Percentiles rank a stretch among this genome's conserved stretches.
Conservation (phyloP, 2,888 invertebrate species). For the Coecobrya sp. region DNA sequence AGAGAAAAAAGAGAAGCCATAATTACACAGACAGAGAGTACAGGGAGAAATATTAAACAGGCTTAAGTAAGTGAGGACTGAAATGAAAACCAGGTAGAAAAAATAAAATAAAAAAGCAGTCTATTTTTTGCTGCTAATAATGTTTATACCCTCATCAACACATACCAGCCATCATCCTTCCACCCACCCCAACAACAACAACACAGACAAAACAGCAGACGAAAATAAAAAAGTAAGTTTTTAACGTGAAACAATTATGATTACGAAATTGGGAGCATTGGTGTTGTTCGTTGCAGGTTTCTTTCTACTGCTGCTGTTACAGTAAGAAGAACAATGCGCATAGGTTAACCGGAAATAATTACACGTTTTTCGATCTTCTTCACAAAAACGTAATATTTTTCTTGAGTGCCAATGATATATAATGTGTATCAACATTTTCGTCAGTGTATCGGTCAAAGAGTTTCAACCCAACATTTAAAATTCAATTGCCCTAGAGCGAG, state of each 20-base stretch:
- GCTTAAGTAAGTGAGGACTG: neutral
- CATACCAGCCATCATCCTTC: constrained; percentile 1
- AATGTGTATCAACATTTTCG: neutral
- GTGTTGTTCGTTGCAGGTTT: constrained; percentile 42
- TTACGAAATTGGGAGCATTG: constrained; percentile 47
- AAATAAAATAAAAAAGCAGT: neutral
- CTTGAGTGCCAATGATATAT: constrained; percentile 11
- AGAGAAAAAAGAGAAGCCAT: constrained; percentile 35
- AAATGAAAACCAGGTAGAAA: constrained; percentile 33
- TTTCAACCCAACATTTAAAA: neutral
- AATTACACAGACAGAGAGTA: constrained; percentile 32
- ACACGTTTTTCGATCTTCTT: constrained; percentile 69
- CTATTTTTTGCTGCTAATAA: constrained; percentile 55
- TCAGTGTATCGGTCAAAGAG: neutral
- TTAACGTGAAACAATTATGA: constrained; percentile 58
- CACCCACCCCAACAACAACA: constrained; percentile 15
- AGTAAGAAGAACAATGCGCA: constrained; percentile 40
- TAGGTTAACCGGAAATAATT: constrained; percentile 81
- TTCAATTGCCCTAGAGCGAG: neutral
- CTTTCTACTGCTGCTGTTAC: constrained; percentile 57
- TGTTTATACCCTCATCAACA: constrained; percentile 67
- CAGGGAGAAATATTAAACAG: neutral
- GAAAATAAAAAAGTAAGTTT: constrained; percentile 47
- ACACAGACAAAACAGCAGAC: constrained; percentile 21
- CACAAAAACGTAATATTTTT: constrained; percentile 1